Evolutionary conservation across 2,797 vertebrate genomes (phyloP).

Genomic region (Acanthurus tractus): DNA sequence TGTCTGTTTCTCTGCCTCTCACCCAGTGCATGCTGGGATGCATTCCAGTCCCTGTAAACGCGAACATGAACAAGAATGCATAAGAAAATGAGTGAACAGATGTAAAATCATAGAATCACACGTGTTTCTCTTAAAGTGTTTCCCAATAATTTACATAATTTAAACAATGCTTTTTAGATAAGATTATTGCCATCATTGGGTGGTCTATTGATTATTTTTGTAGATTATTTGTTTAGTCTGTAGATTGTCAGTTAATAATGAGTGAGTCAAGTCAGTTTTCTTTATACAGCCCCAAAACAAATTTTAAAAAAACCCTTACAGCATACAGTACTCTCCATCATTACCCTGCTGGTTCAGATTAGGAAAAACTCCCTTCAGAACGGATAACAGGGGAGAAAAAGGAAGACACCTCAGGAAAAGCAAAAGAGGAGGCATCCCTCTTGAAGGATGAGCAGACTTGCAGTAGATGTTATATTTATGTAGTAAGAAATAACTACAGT

Average conservation of each 20-base stretch:
- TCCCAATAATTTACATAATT: not conserved
- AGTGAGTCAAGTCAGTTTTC: not conserved
- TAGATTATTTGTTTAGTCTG: not conserved
- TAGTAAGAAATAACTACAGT: not conserved
- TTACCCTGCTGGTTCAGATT: not conserved
- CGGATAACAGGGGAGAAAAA: not conserved
- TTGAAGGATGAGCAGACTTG: not conserved
- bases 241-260: not conserved
- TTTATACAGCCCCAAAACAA: not conserved
- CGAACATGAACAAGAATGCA: not conserved
- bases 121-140: not conserved
- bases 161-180: no score
- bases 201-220: not conserved
- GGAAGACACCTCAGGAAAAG: not conserved
- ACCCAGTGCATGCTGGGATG: constrained; percentile 26
- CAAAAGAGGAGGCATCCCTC: not conserved
- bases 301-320: not conserved
- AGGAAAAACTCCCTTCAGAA: not conserved
- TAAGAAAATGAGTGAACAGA: not conserved
- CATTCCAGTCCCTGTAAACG: constrained; percentile 9
- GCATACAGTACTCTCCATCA: not conserved
- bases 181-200: not conserved
- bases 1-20: not conserved
- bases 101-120: not conserved
- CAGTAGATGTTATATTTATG: not conserved